A percentile compares a stretch with the other conserved stretches of the same genome.
phyloP scores from a whole-genome alignment of 1,140 invertebrate genomes.

The Apocrypta bakeri region DNA sequence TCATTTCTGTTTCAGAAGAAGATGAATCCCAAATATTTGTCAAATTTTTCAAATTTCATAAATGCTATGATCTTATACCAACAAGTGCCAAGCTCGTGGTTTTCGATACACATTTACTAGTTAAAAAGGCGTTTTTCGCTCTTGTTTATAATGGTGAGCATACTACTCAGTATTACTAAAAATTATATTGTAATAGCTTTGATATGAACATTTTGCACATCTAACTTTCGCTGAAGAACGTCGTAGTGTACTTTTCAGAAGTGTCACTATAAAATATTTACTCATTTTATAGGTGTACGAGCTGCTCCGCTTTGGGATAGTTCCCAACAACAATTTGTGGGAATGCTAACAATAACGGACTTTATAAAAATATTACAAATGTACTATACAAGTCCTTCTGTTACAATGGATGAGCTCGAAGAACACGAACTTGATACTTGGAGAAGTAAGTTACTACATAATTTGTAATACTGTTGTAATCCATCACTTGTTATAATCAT shows the following conservation, averaged over 20 bases:
- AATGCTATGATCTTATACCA: slow-evolving; percentile 99
- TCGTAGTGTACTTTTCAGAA: no score
- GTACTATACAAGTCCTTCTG: slow-evolving; percentile 95
- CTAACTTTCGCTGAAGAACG: no score
- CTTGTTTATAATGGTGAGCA: slow-evolving; percentile 96
- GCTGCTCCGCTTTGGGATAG: slow-evolving; percentile 99
- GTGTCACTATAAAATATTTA: no score
- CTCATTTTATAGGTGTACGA: slow-evolving; percentile 83
- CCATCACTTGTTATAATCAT: no score
- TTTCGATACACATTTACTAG: slow-evolving; percentile 98
- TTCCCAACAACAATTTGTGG: slow-evolving; percentile 90
- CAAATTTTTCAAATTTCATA: slow-evolving; percentile 99
- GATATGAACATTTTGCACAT: no score
- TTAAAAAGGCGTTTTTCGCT: slow-evolving; percentile 99
- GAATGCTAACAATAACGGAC: slow-evolving; percentile 99
- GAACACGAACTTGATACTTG: slow-evolving; percentile 98
- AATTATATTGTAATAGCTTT: no score
- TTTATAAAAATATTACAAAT: slow-evolving; percentile 99
- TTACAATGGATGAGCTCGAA: slow-evolving; percentile 96
- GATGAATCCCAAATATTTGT: slow-evolving; percentile 97
- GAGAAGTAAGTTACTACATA: slow-evolving; percentile 80
- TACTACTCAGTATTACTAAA: no score
- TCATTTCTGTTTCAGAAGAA: slow-evolving; percentile 86
- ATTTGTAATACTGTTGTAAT: no score
- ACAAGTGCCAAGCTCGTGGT: slow-evolving; percentile 99